These are phyloP conservation scores for Macrotrachela quadricornifera DNA, from an alignment of 1,140 invertebrate genomes.

Conservation along the genomic window DNA sequence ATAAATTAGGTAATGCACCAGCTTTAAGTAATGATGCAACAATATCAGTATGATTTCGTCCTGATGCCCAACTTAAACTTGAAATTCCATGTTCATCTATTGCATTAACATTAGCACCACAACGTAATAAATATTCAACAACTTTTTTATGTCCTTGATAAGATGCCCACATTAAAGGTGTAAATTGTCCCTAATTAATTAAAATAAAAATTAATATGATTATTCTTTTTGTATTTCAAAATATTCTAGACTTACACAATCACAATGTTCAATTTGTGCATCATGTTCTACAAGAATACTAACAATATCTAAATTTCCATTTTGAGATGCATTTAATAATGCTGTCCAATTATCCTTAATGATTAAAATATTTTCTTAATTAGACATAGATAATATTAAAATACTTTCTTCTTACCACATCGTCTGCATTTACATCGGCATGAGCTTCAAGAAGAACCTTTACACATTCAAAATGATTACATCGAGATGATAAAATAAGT, in stretches of 20 bases:
- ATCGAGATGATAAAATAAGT: conserved; percentile 61
- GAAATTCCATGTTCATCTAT: conserved; percentile 41
- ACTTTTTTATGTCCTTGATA: conserved; percentile 67
- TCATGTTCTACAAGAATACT: conserved; percentile 61
- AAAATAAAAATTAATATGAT: conserved; percentile 7
- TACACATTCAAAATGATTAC: conserved; percentile 56
- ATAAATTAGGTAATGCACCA: conserved; percentile 71
- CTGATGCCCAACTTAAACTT: conserved; percentile 79
- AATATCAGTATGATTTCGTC: conserved; percentile 62
- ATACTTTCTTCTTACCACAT: conserved; percentile 29
- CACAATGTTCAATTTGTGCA: conserved; percentile 64
- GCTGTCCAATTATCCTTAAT: conserved; percentile 70
- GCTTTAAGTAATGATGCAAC: conserved; percentile 59
- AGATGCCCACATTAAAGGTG: conserved; percentile 83
- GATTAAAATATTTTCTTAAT: too few species aligned
- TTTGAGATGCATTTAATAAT: conserved; percentile 64
- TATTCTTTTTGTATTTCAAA: not conserved
- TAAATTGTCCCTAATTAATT: conserved; percentile 78
- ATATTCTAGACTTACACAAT: conserved; percentile 47
- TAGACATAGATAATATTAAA: too few species aligned
- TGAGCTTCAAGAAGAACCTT: conserved; percentile 57
- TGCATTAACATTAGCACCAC: conserved; percentile 68
- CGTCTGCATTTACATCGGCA: conserved; percentile 68
- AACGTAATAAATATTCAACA: conserved; percentile 56
- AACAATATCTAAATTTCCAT: conserved; percentile 60